Percentiles rank a stretch among this genome's conserved stretches.
phyloP scores from a whole-genome alignment of 1,140 invertebrate species.

The Leguminivora glycinivorella region DNA sequence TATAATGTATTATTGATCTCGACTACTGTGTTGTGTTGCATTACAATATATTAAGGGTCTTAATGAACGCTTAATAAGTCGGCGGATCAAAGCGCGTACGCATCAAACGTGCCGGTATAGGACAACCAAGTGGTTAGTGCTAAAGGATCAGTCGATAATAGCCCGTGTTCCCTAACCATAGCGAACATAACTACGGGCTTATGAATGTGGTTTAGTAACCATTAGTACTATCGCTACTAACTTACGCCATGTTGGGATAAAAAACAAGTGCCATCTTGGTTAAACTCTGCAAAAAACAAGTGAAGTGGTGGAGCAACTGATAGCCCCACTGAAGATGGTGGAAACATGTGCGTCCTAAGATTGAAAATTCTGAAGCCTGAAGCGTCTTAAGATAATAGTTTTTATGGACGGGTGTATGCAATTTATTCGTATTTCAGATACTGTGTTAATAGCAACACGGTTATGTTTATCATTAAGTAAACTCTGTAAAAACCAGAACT shows the following conservation, averaged over 20 bases:
- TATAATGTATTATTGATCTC: slow-evolving; percentile 26
- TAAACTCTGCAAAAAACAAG: slow-evolving; percentile 15
- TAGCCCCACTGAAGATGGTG: not conserved
- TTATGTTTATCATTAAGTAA: not conserved
- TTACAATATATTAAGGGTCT: slow-evolving; percentile 42
- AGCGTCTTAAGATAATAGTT: not conserved
- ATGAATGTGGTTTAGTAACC: slow-evolving; percentile 7
- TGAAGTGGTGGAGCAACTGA: not conserved
- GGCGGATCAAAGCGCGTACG: slow-evolving; percentile 62
- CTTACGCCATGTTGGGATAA: slow-evolving; percentile 11
- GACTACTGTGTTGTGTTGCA: slow-evolving; percentile 35
- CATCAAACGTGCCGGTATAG: slow-evolving; percentile 21
- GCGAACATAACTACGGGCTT: not conserved
- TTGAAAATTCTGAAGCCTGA: not conserved
- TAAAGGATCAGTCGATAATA: not conserved
- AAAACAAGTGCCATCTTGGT: slow-evolving; percentile 9
- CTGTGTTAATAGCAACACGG: too few species aligned
- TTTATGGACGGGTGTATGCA: not conserved
- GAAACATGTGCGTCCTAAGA: slow-evolving; percentile 3
- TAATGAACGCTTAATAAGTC: slow-evolving; percentile 68
- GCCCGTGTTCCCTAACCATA: not conserved
- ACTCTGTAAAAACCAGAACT: not conserved
- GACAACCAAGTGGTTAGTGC: not conserved
- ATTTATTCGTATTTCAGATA: too few species aligned
- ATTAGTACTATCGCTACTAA: slow-evolving; percentile 12